Percentiles rank a stretch among this genome's conserved stretches.
Evolutionary conservation across 2,888 invertebrate species (phyloP).

Genomic region (Drosophila pegasa): DNA sequence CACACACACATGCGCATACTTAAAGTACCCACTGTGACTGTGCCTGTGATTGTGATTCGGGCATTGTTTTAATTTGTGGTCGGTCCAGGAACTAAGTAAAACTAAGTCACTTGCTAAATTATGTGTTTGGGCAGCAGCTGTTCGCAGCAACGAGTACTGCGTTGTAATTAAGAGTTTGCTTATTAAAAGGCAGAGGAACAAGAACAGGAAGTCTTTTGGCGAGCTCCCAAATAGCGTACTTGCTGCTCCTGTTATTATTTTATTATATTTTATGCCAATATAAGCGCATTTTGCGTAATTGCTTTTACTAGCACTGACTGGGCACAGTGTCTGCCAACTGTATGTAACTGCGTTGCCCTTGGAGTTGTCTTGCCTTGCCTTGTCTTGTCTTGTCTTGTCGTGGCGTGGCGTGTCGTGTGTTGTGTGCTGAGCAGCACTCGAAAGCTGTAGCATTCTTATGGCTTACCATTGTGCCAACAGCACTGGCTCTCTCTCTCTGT

Average conservation of each 20-base stretch:
- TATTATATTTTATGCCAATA: slow-evolving; percentile 69
- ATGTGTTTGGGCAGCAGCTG: slow-evolving; percentile 44
- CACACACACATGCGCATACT: neutral
- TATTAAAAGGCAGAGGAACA: slow-evolving; percentile 13
- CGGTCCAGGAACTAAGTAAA: neutral
- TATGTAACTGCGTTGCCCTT: slow-evolving; percentile 11
- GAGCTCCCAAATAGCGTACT: neutral
- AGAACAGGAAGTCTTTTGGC: neutral
- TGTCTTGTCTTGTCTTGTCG: neutral
- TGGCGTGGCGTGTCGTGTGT: neutral
- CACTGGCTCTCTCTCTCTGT: slow-evolving; percentile 4
- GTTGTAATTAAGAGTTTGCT: slow-evolving; percentile 43
- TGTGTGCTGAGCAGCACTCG: neutral
- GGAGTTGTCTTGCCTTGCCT: slow-evolving; percentile 2
- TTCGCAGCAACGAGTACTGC: slow-evolving; percentile 11
- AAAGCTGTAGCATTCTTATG: slow-evolving; percentile 28
- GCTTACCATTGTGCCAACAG: slow-evolving; percentile 25
- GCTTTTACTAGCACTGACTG: slow-evolving; percentile 42
- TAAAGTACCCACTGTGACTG: neutral
- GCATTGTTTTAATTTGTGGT: neutral
- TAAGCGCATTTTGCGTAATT: slow-evolving; percentile 69
- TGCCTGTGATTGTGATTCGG: neutral
- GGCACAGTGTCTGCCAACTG: slow-evolving; percentile 4
- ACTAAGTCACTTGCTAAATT: slow-evolving; percentile 3
- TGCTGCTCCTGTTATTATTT: slow-evolving; percentile 32